These are phyloP conservation scores for Spizella passerina DNA, from an alignment of 2,797 vertebrate genomes.

Conservation along the genomic window DNA sequence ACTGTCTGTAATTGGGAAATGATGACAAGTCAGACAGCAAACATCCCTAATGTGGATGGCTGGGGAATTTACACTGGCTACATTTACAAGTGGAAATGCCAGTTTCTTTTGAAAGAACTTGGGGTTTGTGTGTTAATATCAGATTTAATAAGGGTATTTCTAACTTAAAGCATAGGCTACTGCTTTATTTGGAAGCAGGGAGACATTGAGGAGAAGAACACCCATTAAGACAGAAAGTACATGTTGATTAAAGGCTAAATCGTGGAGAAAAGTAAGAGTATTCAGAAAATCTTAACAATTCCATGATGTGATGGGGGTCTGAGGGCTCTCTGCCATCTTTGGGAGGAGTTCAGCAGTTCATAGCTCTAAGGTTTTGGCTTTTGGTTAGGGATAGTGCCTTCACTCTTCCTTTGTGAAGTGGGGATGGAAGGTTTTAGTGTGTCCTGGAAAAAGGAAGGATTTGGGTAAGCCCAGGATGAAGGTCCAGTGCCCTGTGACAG, in stretches of 20 bases:
- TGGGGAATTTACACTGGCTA: slow-evolving; percentile 8
- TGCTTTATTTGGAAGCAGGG: not conserved
- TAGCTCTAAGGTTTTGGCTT: not conserved
- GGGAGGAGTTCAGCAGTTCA: not conserved
- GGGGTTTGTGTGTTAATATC: not conserved
- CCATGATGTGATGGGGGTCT: rapidly evolving
- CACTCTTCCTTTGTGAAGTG: not conserved
- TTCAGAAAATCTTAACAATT: not conserved
- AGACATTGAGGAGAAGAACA: not conserved
- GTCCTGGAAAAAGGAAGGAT: slow-evolving; percentile 1
- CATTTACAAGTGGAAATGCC: not conserved
- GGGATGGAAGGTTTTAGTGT: not conserved
- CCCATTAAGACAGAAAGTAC: not conserved
- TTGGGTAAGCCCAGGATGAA: not conserved
- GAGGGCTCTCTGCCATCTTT: not conserved
- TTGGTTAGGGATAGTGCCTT: not conserved
- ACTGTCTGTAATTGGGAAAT: not conserved
- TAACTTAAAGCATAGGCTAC: not conserved
- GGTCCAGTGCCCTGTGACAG: not conserved
- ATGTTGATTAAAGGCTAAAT: not conserved
- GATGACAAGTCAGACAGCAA: not conserved
- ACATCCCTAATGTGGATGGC: not conserved
- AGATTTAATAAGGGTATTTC: not conserved
- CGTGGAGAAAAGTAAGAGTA: not conserved
- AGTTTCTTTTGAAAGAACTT: not conserved